Evolutionary conservation across 2,113 vertebrate genomes (phyloP), one percentile per base, ranked within the genome.

Genomic region (Riparia riparia): DNA sequence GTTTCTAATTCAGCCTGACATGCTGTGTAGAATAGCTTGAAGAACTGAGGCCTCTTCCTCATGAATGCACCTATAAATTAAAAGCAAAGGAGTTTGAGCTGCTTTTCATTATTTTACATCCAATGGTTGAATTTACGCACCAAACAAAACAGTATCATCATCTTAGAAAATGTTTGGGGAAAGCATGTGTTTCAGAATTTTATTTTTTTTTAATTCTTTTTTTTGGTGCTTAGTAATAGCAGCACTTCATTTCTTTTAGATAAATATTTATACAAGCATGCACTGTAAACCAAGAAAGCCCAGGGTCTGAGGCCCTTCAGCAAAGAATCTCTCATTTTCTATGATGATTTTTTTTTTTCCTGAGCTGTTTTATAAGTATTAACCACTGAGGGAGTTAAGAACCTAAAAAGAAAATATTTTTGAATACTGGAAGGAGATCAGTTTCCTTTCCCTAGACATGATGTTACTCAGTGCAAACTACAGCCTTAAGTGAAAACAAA

Each of bases 211-310:
- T n/a, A n/a, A n/a, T n/a, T 34, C 37, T 50, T 81, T 92, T 63
- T 37, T 47, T 32, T 76, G 17, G 31, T 77, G 29, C 54, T 71
- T 61, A 85, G 14, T 82, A 80, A 82, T 45, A 83, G 45, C 58
- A 92, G 45, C 32, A 41, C 42, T 96, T 90, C 2, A 58, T 96
- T 85, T 86, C 45, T 90, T 70, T 73, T 34, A 69, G 89, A 83
- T 82, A 94, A 88, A 39, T 90, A 83, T 72, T 89, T 88, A 64
- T 73, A 80, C 24, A 72, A 91, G 51, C 41, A 37, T 60, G 29
- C 44, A 44, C 71, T 73, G 41, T 82, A 82, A 82, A 82, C 41
- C 47, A 80, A 82, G 63, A 64, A 82, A 82, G 61, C 81, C 22
- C 37, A 22, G 37, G 57, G 44, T 87, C 53, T 84, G 57, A 79